A percentile compares a stretch with the other conserved stretches of the same genome.
Conservation (phyloP, 2,113 vertebrate species). For the Alces alces region DNA sequence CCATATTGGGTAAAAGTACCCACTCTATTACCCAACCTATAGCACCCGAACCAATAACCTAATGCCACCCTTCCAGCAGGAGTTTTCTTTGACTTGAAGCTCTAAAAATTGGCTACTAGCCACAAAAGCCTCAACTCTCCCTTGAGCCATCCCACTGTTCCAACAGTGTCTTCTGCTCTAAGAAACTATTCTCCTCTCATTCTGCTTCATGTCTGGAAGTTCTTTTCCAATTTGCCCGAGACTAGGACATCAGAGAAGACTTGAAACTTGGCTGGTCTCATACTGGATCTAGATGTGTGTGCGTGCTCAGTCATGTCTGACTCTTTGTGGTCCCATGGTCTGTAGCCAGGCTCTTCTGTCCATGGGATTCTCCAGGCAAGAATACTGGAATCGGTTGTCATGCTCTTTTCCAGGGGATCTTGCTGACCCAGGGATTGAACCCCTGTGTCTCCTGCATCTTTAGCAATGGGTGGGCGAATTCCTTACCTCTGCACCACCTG, state of each 20-base stretch:
- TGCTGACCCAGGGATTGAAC: neutral
- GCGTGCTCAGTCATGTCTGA: neutral
- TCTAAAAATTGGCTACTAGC: neutral
- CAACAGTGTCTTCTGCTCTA: neutral
- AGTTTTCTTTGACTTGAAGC: neutral
- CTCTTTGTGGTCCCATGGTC: neutral
- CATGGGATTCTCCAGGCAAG: neutral
- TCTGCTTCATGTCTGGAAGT: neutral
- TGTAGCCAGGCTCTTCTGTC: neutral
- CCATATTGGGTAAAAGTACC: neutral
- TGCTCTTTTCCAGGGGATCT: neutral
- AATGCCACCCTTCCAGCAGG: neutral
- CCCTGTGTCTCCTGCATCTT: neutral
- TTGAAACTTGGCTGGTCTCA: neutral
- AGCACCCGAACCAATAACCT: neutral
- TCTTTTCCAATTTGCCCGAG: neutral
- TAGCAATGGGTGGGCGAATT: neutral
- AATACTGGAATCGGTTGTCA: neutral
- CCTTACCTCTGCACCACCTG: neutral
- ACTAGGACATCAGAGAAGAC: neutral
- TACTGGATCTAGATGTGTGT: neutral
- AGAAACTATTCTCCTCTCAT: neutral
- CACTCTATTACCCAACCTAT: neutral
- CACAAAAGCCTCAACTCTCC: neutral
- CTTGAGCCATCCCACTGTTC: neutral